Percentiles rank a stretch among this genome's conserved stretches.
phyloP scores from a whole-genome alignment of 2,113 vertebrate species.

The Gymnarchus niloticus region DNA sequence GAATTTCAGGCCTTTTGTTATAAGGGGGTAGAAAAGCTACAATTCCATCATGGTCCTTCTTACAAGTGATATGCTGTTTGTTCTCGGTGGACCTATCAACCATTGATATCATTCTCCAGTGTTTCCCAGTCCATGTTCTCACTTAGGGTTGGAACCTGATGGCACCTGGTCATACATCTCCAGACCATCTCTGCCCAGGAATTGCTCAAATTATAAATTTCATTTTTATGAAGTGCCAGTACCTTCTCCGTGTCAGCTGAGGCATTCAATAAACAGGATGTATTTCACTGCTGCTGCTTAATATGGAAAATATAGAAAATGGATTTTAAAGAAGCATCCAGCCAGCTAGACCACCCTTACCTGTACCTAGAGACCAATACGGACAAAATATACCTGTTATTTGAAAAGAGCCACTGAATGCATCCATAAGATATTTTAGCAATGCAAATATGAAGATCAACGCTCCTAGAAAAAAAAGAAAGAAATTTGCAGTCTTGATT shows the following conservation, averaged over 20 bases:
- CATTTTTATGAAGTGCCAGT: constrained; percentile 31
- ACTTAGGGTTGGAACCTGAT: constrained; percentile 43
- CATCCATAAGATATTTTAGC: constrained; percentile 40
- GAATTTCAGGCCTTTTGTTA: not conserved
- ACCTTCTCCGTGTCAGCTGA: constrained; percentile 12
- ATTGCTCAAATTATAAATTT: constrained; percentile 37
- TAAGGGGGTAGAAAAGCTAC: not conserved
- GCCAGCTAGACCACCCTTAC: constrained; percentile 43
- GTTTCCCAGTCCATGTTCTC: constrained; percentile 15
- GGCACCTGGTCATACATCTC: constrained; percentile 36
- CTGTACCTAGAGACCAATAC: constrained; percentile 28
- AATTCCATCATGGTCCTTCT: too few relatives aligned
- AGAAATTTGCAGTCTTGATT: constrained; percentile 49
- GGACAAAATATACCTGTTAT: constrained; percentile 33
- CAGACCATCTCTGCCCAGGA: constrained; percentile 39
- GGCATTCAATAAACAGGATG: not conserved
- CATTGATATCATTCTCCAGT: not conserved
- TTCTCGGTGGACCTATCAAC: not conserved
- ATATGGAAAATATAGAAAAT: constrained; percentile 45
- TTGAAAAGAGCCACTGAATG: constrained; percentile 52
- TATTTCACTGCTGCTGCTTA: not conserved
- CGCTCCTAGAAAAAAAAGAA: constrained; percentile 36
- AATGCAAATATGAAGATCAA: constrained; percentile 46
- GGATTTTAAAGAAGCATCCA: constrained; percentile 31
- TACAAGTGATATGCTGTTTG: too few relatives aligned